Percentiles rank a stretch among this genome's conserved stretches.
These are phyloP conservation scores for Gerris buenoi DNA, from an alignment of 1,140 invertebrate species.

Conservation along the genomic window DNA sequence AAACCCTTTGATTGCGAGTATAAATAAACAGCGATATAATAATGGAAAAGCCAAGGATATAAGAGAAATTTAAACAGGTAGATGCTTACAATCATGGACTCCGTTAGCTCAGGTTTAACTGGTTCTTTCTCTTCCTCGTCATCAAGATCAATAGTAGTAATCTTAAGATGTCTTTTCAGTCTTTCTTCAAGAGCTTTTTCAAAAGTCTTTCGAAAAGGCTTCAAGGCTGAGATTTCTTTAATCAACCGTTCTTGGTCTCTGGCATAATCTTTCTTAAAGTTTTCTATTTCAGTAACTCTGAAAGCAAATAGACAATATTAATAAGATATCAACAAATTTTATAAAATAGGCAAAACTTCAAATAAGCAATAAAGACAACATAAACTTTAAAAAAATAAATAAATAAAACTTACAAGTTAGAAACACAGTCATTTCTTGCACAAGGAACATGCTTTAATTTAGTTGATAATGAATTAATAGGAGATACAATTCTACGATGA, in stretches of 20 bases:
- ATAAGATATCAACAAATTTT: too few relatives aligned
- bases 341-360: too few relatives aligned
- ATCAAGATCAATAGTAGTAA: neutral
- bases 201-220: neutral
- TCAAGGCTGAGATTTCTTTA: neutral
- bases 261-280: neutral
- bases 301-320: too few relatives aligned
- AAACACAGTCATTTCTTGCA: neutral
- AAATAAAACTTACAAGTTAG: neutral
- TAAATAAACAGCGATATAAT: too few relatives aligned
- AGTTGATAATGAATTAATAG: neutral
- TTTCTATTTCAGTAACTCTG: neutral
- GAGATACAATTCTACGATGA: neutral
- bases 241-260: neutral
- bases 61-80: too few relatives aligned
- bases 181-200: neutral
- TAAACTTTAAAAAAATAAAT: too few relatives aligned
- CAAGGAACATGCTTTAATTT: neutral
- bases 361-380: too few relatives aligned
- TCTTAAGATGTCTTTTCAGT: neutral
- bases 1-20: too few relatives aligned
- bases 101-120: neutral
- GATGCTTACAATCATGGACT: neutral
- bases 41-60: too few relatives aligned
- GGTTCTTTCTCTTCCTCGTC: neutral